Percentiles rank a stretch among this genome's conserved stretches.
These are phyloP conservation scores for Pomacea maculata DNA, from an alignment of 1,140 invertebrate genomes.

Conservation along the genomic window DNA sequence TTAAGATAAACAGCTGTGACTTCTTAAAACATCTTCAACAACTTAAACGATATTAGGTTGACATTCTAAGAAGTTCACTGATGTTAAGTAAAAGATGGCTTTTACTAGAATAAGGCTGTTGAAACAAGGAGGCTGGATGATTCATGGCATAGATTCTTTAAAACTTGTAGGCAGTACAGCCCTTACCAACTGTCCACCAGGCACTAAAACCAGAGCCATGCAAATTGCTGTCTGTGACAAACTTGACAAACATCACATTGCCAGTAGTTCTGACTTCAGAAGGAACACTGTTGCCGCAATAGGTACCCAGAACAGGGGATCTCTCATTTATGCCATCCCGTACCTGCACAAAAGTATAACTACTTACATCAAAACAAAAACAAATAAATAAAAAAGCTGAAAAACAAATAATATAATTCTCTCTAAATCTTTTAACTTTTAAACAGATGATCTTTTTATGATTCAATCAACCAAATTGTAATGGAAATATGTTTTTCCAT, in stretches of 20 bases:
- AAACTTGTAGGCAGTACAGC: too few relatives aligned
- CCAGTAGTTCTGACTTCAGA: conserved; percentile 84
- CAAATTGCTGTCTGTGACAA: conserved; percentile 55
- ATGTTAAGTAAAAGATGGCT: too few relatives aligned
- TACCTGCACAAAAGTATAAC: conserved; percentile 65
- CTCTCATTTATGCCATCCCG: conserved; percentile 75
- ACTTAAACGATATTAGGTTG: too few relatives aligned
- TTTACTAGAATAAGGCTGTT: too few relatives aligned
- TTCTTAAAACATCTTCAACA: too few relatives aligned
- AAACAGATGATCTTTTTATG: not conserved
- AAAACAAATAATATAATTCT: not conserved
- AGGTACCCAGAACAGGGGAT: conserved; percentile 72
- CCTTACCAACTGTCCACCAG: conserved; percentile 69
- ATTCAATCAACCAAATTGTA: too few relatives aligned
- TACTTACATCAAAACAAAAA: not conserved
- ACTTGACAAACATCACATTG: conserved; percentile 69
- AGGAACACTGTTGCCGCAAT: conserved; percentile 83
- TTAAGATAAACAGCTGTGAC: too few relatives aligned
- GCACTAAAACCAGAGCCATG: conserved; percentile 51
- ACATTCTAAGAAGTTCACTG: too few relatives aligned
- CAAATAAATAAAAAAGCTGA: not conserved
- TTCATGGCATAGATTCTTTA: too few relatives aligned
- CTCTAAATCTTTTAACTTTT: not conserved
- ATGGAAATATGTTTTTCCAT: too few relatives aligned
- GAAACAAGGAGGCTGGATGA: too few relatives aligned